These are phyloP conservation scores for Periphyllus acericola DNA, from an alignment of 2,888 invertebrate species.

Conservation along the genomic window DNA sequence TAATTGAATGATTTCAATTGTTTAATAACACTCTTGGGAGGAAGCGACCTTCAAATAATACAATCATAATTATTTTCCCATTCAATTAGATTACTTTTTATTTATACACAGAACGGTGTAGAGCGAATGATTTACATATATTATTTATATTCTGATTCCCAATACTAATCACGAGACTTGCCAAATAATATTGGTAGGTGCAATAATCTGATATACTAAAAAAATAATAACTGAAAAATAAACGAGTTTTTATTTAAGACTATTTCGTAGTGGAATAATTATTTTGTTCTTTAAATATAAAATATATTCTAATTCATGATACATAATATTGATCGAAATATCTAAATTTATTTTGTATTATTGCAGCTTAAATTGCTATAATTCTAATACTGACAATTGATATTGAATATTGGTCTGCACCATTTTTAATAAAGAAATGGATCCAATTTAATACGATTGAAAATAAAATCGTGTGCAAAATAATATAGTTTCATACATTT, in stretches of 20 bases:
- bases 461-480: too few species aligned
- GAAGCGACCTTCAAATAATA: conserved; percentile 41
- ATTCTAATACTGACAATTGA: too few species aligned
- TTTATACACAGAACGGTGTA: conserved; percentile 1
- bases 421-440: too few species aligned
- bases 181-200: too few species aligned
- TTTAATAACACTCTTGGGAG: conserved; percentile 43
- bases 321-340: too few species aligned
- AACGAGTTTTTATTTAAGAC: not conserved
- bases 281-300: not conserved
- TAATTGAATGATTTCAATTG: conserved; percentile 52
- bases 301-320: not conserved
- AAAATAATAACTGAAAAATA: not conserved
- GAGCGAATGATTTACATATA: not conserved
- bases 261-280: not conserved
- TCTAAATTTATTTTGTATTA: too few species aligned
- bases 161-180: not conserved
- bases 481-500: too few species aligned
- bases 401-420: too few species aligned
- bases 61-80: conserved; percentile 46
- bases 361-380: too few species aligned
- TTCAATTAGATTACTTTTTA: conserved; percentile 32
- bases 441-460: too few species aligned
- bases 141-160: not conserved
- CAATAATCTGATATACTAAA: not conserved